phyloP scores from a whole-genome alignment of 2,888 invertebrate species.

The Macrosoma leucophasiata region DNA sequence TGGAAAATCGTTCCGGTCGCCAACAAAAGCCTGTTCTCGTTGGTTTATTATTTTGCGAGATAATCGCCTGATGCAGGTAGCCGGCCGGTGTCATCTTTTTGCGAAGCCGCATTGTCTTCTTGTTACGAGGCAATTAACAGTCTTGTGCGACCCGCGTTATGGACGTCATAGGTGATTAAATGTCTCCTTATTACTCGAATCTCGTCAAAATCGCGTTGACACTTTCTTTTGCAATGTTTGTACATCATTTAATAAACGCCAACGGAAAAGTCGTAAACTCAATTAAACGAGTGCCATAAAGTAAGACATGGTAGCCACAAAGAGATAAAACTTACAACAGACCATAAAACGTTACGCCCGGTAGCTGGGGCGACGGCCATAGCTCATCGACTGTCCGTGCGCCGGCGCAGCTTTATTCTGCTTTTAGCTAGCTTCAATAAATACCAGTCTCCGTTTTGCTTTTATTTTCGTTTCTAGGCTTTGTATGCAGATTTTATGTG shows the following conservation, averaged over 20 bases:
- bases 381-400: constrained; percentile 38
- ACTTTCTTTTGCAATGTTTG: too few relatives aligned
- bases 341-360: constrained; percentile 39
- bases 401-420: constrained; percentile 26
- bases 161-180: constrained; percentile 18
- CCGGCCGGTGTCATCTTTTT: constrained; percentile 49
- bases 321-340: constrained; percentile 21
- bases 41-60: constrained; percentile 56
- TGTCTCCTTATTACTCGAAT: too few relatives aligned
- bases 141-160: constrained; percentile 11
- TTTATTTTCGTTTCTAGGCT: constrained; percentile 37
- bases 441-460: constrained; percentile 35
- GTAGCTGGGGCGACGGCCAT: constrained; percentile 35
- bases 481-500: constrained; percentile 49
- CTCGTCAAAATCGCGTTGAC: too few relatives aligned
- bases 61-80: constrained; percentile 47
- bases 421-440: constrained; percentile 37
- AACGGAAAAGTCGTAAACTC: constrained; percentile 4
- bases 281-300: constrained; percentile 14
- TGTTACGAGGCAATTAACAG: constrained; percentile 29
- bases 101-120: constrained; percentile 27
- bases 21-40: constrained; percentile 49
- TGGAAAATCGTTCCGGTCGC: constrained; percentile 28
- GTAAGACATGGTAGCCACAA: constrained; percentile 12
- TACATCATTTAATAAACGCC: constrained; percentile 3